A percentile compares a stretch with the other conserved stretches of the same genome.
Conservation (phyloP, 2,797 vertebrate species). For the Scyliorhinus canicula region DNA sequence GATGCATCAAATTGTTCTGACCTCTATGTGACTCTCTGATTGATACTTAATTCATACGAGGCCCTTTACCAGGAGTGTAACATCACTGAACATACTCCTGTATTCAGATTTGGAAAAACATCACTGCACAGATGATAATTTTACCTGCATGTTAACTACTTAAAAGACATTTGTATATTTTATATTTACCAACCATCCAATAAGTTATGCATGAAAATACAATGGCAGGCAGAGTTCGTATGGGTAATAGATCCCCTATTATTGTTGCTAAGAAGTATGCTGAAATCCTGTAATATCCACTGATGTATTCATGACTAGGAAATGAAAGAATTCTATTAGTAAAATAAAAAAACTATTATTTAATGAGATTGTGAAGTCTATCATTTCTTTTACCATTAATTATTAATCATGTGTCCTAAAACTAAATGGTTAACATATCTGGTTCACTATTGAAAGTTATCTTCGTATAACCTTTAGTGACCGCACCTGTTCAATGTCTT, state of each 20-base stretch:
- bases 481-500: neutral
- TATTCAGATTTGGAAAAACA: neutral
- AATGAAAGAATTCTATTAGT: constrained; percentile 12
- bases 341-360: neutral
- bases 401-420: neutral
- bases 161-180: neutral
- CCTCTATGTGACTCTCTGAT: too few species aligned
- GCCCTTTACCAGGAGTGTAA: neutral
- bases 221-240: constrained; percentile 55
- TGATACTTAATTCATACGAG: neutral
- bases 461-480: neutral
- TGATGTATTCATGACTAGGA: constrained; percentile 55
- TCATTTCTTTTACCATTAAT: neutral
- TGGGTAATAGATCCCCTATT: constrained; percentile 56
- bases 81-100: neutral
- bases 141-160: neutral
- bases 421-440: neutral
- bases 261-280: constrained; percentile 56
- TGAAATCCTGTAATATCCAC: constrained; percentile 55
- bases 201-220: constrained; percentile 56
- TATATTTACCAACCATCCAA: constrained; percentile 57
- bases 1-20: too few species aligned
- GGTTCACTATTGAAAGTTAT: neutral
- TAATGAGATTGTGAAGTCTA: neutral
- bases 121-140: neutral